Evolutionary conservation across 1,140 invertebrate species (phyloP), one percentile per base, ranked within the genome.

Genomic region (Caligus rogercresseyi): DNA sequence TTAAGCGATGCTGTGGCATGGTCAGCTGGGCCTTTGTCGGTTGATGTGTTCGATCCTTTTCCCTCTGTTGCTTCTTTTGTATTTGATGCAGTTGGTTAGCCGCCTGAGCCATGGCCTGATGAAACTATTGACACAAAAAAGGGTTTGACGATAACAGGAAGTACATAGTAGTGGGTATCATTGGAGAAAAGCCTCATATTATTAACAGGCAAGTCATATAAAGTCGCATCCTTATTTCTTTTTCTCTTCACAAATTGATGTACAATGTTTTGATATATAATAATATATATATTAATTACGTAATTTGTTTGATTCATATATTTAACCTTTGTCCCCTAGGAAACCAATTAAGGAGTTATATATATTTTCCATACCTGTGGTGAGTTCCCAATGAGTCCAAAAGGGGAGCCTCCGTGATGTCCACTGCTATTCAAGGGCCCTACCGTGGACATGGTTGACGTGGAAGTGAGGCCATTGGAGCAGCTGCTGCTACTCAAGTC

Each of bases 31-130:
- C 73, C 74, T n/a, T 70, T 52, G 23, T 63, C 62, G 53, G 65
- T 31, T 13, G 61, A 26, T 21, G 59, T n/a, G 25, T 53, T n/a
- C 26, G 54, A 63, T 31, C 19, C 15, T 26, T 60, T 60, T 60
- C 19, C 24, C 24, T 18, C 2, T 20, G 18, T 63, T 86, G 84
- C 59, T 84, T 80, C 69, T 87, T 85, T 67, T 87, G 83, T 56
- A 86, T 74, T 62, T 84, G 85, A 67, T 87, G 83, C 43, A 87
- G 76, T 65, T 86, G 86, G 72, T 88, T 86, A 0, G 85, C 84
- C 54, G 85, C 85, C 72, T 87, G 85, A 7, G 83, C 84, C 64
- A 87, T 80, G 0, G 83, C 83, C 69, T 87, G 86, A 66, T 81
- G 79, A 20, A 85, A 78, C 77, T 83, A 65, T 24, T 67, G 64